A percentile compares a stretch with the other conserved stretches of the same genome.
These are phyloP conservation scores for Microvelia longipes DNA, from an alignment of 1,140 invertebrate species.

Conservation along the genomic window DNA sequence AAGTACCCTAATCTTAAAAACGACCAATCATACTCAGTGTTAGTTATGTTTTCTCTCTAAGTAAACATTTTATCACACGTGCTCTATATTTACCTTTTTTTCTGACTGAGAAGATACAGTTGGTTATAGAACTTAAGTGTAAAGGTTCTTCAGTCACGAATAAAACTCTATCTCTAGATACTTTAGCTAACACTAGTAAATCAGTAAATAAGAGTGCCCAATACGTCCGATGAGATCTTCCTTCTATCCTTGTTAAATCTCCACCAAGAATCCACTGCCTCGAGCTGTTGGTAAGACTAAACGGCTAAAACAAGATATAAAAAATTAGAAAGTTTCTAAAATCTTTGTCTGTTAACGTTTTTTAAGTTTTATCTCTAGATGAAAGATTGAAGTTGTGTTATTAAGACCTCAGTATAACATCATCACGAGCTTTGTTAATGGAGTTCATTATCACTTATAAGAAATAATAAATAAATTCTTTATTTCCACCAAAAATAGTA, in stretches of 20 bases:
- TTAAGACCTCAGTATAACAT: no score
- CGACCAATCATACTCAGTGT: no score
- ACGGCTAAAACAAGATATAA: slow-evolving; percentile 40
- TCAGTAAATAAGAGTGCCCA: slow-evolving; percentile 73
- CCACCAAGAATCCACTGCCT: slow-evolving; percentile 77
- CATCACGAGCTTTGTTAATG: no score
- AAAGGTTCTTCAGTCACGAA: slow-evolving; percentile 76
- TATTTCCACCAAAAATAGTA: no score
- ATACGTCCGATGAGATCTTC: slow-evolving; percentile 57
- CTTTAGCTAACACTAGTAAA: slow-evolving; percentile 64
- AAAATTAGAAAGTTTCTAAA: not conserved
- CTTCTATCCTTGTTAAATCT: slow-evolving; percentile 62
- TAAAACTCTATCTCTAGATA: slow-evolving; percentile 63
- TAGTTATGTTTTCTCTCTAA: no score
- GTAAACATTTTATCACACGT: no score
- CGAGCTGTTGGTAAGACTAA: slow-evolving; percentile 58
- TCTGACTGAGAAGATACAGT: slow-evolving; percentile 66
- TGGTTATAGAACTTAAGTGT: slow-evolving; percentile 53
- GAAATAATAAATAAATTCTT: no score
- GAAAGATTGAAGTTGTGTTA: no score
- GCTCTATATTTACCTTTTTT: slow-evolving; percentile 69
- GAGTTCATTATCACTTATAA: no score
- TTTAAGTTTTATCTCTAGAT: no score
- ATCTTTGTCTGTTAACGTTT: not conserved
- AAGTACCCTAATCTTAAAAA: no score